phyloP scores from a whole-genome alignment of 2,797 vertebrate genomes.

The Champsocephalus gunnari region DNA sequence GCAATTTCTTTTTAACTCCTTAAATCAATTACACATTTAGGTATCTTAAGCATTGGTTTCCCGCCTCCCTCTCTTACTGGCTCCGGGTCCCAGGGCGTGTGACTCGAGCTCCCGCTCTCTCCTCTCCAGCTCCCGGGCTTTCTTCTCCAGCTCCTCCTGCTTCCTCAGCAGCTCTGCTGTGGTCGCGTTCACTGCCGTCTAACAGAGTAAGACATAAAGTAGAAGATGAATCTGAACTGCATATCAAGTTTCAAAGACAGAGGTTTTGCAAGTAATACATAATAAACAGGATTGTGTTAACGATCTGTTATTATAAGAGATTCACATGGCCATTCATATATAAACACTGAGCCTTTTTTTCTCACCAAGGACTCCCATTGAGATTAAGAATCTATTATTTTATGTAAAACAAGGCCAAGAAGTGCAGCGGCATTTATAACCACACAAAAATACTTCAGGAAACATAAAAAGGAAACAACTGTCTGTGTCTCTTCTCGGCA shows the following conservation, averaged over 20 bases:
- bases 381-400: no score
- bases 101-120: constrained; percentile 92
- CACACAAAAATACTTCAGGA: no score
- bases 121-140: constrained; percentile 92
- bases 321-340: not conserved
- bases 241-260: constrained; percentile 18
- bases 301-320: not conserved
- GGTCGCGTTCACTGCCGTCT: constrained; percentile 79
- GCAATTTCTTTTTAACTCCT: not conserved
- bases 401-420: no score
- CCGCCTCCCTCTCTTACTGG: constrained; percentile 77
- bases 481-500: not conserved
- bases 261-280: constrained; percentile 20
- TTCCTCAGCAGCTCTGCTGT: constrained; percentile 92
- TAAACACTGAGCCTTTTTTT: no score
- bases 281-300: constrained; percentile 19
- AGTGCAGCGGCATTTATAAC: no score
- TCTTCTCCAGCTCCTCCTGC: constrained; percentile 96
- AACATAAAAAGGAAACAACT: no score
- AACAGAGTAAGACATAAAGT: constrained; percentile 23
- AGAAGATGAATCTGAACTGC: constrained; percentile 10
- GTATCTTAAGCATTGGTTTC: not conserved
- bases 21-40: not conserved
- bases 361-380: no score
- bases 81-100: constrained; percentile 84